Evolutionary conservation across 2,797 vertebrate species (phyloP).

Genomic region (Oreochromis mossambicus): DNA sequence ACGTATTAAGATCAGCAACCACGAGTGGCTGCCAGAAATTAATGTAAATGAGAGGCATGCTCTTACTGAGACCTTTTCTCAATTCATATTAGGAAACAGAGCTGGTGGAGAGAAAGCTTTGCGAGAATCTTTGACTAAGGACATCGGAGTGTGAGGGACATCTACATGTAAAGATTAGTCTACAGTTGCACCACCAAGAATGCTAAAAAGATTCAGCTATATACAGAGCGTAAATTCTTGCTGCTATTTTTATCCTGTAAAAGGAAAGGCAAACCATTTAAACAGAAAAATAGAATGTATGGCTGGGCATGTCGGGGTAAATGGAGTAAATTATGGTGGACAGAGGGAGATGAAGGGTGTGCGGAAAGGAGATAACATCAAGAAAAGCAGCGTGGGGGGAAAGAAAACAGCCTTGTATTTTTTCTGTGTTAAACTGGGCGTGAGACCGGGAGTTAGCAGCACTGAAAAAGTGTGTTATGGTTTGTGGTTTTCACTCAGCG

Average conservation of each 20-base stretch:
- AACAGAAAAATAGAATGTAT: constrained; percentile 11
- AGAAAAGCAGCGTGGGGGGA: not conserved
- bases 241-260: constrained; percentile 28
- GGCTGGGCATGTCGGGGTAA: not conserved
- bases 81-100: not conserved
- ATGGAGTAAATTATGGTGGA: constrained; percentile 12
- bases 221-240: constrained; percentile 7
- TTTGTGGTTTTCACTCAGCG: constrained; percentile 49
- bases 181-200: constrained; percentile 3
- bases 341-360: constrained; percentile 7
- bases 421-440: constrained; percentile 58
- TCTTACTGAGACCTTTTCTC: not conserved
- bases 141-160: not conserved
- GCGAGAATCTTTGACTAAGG: not conserved
- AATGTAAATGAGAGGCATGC: constrained; percentile 27
- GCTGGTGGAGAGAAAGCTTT: not conserved
- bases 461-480: constrained; percentile 51
- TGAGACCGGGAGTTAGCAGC: constrained; percentile 53
- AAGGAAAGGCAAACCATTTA: not conserved
- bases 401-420: constrained; percentile 15
- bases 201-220: constrained; percentile 10
- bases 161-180: constrained; percentile 22
- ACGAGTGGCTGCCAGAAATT: constrained; percentile 10
- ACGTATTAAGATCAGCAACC: constrained; percentile 31
- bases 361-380: constrained; percentile 14